A percentile compares a stretch with the other conserved stretches of the same genome.
These are phyloP conservation scores for Cossypha dichroa DNA, from an alignment of 2,797 vertebrate species.

Conservation along the genomic window DNA sequence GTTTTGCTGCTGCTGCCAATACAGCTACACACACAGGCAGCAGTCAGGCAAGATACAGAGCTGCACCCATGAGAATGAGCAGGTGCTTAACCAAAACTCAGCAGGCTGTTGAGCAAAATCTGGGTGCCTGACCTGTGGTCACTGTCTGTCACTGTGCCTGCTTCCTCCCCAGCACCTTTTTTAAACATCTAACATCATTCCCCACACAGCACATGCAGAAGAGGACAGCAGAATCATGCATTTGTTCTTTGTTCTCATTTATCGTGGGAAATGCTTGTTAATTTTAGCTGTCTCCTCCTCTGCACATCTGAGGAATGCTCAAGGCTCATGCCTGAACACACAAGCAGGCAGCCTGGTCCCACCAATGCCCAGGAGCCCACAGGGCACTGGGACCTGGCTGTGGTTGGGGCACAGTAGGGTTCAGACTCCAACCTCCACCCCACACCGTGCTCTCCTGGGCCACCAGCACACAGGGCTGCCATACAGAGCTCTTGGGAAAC, in stretches of 20 bases:
- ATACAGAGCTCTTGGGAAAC: neutral
- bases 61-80: fast-evolving
- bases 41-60: neutral
- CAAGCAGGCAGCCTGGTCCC: neutral
- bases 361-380: neutral
- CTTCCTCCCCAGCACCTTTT: neutral
- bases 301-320: neutral
- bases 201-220: neutral
- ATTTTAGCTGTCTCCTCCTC: neutral
- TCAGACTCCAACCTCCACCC: neutral
- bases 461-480: neutral
- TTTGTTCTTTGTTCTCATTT: neutral
- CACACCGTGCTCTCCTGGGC: fast-evolving
- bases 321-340: neutral
- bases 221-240: neutral
- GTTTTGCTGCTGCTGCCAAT: neutral
- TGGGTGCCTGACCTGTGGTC: neutral
- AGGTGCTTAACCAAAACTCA: neutral
- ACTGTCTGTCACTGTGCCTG: neutral
- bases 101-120: fast-evolving
- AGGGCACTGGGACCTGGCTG: neutral
- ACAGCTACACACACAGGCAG: neutral
- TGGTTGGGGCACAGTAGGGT: fast-evolving
- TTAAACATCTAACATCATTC: neutral
- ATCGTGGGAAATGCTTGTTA: neutral